Base-by-base conservation (phyloP, 1,140 invertebrate species). In the Drosophila simulans region DNA sequence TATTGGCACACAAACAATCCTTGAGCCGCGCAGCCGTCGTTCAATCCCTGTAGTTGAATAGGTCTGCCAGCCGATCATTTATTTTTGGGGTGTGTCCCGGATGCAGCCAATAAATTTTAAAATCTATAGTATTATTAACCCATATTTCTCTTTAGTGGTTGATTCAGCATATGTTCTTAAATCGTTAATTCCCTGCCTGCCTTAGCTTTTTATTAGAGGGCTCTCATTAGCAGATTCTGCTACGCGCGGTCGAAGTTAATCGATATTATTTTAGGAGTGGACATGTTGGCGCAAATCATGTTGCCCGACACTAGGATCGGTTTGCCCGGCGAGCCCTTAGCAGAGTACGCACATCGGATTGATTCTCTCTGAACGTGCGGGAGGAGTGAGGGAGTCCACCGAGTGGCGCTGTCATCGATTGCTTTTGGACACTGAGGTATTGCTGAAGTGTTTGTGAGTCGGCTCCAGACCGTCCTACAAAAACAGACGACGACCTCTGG, bases 211-310 rank as follows among this genome's bases (percentile, higher is more conserved):
- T 37, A 12, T 3, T 0, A 37, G 35, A 10, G 17, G 17, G 35
- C 35, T 3, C 35, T 12, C 10, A 37, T 12, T 37, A 10, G 11
- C 12, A 1, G 11, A 37, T 12, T 0, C 12, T 0, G 1, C 10
- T 37, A 3, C 35, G 10, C 35, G 10, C 35, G 35, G 4, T 12
- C 35, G 35, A 37, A 37, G 1, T 1, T 10, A 20, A 8, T 45
- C 8, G 25, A 51, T 51, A 8, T 51, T n/a, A 51, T 17, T 8
- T 12, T 51, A 11, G 25, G 48, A 51, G 48, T 17, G 48, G 48
- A 51, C 39, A 13, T n/a, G 13, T 40, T 40, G 12, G 13, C 39
- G 1, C 43, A 46, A 46, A 46, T 22, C 11, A 31, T 54, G 34
- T 15, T 37, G 37, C 17, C 35, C 13, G 39, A 40, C n/a, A 15